Evolutionary conservation across 2,888 invertebrate species (phyloP).

Genomic region (Eulithis testata): DNA sequence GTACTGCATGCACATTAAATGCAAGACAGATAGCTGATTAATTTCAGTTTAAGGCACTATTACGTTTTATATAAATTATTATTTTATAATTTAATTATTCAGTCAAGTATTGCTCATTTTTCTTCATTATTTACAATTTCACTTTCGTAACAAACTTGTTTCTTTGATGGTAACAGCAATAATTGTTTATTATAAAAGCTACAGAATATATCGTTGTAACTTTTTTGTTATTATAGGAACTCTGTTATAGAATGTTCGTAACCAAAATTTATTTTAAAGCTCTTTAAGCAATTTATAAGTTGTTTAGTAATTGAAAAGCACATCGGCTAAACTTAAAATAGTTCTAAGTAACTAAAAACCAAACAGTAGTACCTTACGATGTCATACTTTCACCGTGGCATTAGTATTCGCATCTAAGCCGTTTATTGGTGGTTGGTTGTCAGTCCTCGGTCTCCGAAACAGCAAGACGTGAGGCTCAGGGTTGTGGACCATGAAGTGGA

Average conservation of each 20-base stretch:
- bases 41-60: slow-evolving; percentile 24
- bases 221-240: too few species aligned
- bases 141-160: not conserved
- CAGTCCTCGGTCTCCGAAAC: slow-evolving; percentile 87
- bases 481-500: slow-evolving; percentile 95
- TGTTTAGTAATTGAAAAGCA: slow-evolving; percentile 9
- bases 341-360: slow-evolving; percentile 4
- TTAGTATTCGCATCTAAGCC: slow-evolving; percentile 64
- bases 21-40: not conserved
- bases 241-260: too few species aligned
- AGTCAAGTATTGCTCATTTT: slow-evolving; percentile 17
- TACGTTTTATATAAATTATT: not conserved
- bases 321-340: slow-evolving; percentile 6
- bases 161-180: not conserved
- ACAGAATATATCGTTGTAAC: not conserved
- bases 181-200: not conserved
- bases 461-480: slow-evolving; percentile 96
- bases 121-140: not conserved
- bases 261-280: not conserved
- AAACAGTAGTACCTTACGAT: slow-evolving; percentile 1
- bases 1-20: slow-evolving; percentile 8
- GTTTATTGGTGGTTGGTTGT: slow-evolving; percentile 60
- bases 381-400: slow-evolving; percentile 66
- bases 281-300: not conserved
- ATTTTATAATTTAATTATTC: slow-evolving; percentile 14